phyloP scores from a whole-genome alignment of 1,140 invertebrate genomes.

The Papilio polytes region DNA sequence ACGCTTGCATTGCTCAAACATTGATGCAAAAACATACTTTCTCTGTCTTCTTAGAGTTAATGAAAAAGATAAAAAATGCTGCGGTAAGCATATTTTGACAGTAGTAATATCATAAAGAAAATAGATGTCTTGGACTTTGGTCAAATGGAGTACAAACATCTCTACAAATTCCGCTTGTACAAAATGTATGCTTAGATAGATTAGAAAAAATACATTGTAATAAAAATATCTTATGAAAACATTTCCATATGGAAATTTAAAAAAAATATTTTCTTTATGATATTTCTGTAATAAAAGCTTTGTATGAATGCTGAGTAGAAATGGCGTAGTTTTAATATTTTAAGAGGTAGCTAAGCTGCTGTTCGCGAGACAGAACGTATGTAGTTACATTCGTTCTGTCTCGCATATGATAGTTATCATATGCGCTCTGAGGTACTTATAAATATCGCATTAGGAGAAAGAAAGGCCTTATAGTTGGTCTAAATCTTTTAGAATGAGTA shows the following conservation, averaged over 20 bases:
- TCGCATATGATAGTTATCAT: too few species aligned
- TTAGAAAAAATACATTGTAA: not conserved
- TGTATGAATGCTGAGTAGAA: not conserved
- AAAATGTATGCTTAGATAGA: not conserved
- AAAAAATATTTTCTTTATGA: constrained; percentile 15
- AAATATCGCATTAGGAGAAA: not conserved
- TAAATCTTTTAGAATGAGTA: too few species aligned
- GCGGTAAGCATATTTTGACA: too few species aligned
- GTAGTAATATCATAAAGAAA: not conserved
- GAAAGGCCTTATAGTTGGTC: too few species aligned
- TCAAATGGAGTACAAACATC: not conserved
- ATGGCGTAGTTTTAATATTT: constrained; percentile 11
- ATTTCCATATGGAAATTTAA: not conserved
- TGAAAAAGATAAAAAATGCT: not conserved
- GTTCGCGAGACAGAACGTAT: not conserved
- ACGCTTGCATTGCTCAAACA: not conserved
- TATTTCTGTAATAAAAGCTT: constrained; percentile 1
- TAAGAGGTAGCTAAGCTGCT: not conserved
- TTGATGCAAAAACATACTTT: not conserved
- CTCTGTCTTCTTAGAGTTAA: not conserved
- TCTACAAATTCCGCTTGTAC: not conserved
- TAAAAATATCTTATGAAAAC: not conserved
- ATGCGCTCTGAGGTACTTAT: too few species aligned
- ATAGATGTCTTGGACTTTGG: not conserved
- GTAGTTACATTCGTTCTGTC: too few species aligned